Base-by-base conservation (phyloP, 2,797 vertebrate species). In the Margarornis squamiger region DNA sequence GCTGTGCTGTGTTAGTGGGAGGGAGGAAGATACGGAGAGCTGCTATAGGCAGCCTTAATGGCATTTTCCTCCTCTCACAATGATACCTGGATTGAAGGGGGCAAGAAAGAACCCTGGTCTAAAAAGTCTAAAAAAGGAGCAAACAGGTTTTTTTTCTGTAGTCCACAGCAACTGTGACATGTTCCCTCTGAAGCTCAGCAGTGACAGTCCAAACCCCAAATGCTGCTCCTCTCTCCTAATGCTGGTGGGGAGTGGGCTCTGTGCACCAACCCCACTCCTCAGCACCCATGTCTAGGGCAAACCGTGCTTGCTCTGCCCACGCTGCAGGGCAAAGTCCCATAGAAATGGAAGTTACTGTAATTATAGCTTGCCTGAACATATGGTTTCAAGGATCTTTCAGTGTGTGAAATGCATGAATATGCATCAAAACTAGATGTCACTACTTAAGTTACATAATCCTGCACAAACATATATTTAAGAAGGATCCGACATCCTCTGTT, bases 381-480 rank as follows among this genome's bases (percentile, higher is more conserved):
- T 92, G 95, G 93, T 95, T 96, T 83, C 88, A 90, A 90, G 77
- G 88, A 83, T 81, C 86, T 92, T 91, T 94, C 85, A 0, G 55
- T 4, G 1, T 45, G 85, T 95, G 96, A 96, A 96, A 97, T 63
- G 59, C 92, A 97, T 95, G 92, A 97, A 96, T 95, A 96, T 95
- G 97, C 93, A 94, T 97, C 94, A 92, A 89, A 96, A 96, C 86
- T 95, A 61, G 93, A 97, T 95, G 93, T 96, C 91, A 95, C 84
- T 30, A 38, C 91, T 94, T 95, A 91, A 96, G 80, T 97, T 97
- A 97, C 95, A 97, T 97, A 97, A 97, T 95, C 96, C 91, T 97
- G 80, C 88, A 87, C 96, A 97, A 97, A 95, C 90, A 92, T 96
- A 83, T 92, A 96, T 96, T 92, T 95, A 95, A 94, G 94, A 94